Evolutionary conservation across 2,888 invertebrate genomes (phyloP), one percentile per base, ranked within the genome.

Genomic region (Campoletis raptor): DNA sequence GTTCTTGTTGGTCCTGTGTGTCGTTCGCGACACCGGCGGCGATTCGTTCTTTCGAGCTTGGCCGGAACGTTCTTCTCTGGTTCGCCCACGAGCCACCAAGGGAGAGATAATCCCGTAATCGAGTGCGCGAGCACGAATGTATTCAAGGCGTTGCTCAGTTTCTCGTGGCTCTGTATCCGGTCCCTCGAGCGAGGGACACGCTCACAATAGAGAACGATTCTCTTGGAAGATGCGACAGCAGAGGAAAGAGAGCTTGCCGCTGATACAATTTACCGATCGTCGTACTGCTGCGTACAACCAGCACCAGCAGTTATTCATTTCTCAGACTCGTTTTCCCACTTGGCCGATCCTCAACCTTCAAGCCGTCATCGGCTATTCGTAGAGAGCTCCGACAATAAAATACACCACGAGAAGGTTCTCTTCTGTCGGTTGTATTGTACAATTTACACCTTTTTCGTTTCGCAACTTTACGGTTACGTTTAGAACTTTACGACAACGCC

Each of bases 111-210:
- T 91, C 90, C 90, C 73, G 86, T 83, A 83, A 83, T 81, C 87
- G 86, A 83, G 85, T 85, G 88, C 87, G 82, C 81, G 88, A 88
- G 89, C 91, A 91, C 90, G 90, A 88, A 88, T 86, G 80, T 88
- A 83, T 87, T 85, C 48, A 82, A 80, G 30, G 30, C 69, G 79
- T 83, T 87, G 77, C 72, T 83, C 76, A 54, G 80, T 85, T 85
- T 85, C 76, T 64, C 69, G 67, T 74, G 42, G 73, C 36, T 37
- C 61, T 72, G 81, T 76, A 73, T 82, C 83, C 76, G 76, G 64
- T 72, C 45, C n/a, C 48, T 30, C 76, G 61, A 40, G 37, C 45
- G 24, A 48, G 64, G 30, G 74, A 73, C 45, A 57, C 61, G 61
- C 40, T 21, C 21, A 42, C 74, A 57, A 61, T 61, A 15, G 57